These are phyloP conservation scores for Bovichtus variegatus DNA, from an alignment of 2,797 vertebrate genomes.

Conservation along the genomic window DNA sequence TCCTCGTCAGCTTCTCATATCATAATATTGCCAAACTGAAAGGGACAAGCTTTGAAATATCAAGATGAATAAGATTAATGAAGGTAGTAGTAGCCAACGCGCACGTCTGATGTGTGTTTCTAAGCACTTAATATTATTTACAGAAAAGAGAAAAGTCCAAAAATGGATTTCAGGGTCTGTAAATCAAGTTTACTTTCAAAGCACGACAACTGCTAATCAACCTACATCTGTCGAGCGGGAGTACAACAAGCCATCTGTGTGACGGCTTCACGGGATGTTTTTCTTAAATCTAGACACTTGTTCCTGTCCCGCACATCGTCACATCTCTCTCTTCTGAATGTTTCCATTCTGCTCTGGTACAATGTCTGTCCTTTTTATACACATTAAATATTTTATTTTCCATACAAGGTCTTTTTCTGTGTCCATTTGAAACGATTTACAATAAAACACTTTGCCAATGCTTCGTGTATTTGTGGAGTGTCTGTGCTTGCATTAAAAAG, in stretches of 20 bases:
- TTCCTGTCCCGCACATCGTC: constrained; percentile 19
- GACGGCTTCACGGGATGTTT: neutral
- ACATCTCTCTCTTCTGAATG: constrained; percentile 51
- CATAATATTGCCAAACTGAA: constrained; percentile 15
- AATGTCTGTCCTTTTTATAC: constrained; percentile 73
- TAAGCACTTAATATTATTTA: constrained; percentile 9
- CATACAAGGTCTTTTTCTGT: constrained; percentile 73
- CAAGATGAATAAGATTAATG: constrained; percentile 5
- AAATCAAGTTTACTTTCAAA: constrained; percentile 6
- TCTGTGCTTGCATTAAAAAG: no score
- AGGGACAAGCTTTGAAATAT: constrained; percentile 36
- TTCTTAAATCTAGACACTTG: constrained; percentile 19
- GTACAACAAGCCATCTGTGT: neutral
- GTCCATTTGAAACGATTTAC: constrained; percentile 76
- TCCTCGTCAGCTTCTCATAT: no score
- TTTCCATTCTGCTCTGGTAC: constrained; percentile 62
- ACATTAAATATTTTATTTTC: constrained; percentile 78
- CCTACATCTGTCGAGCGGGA: constrained; percentile 14
- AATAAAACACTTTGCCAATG: constrained; percentile 82
- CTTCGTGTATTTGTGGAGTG: neutral
- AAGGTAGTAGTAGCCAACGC: neutral
- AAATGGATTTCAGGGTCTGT: constrained; percentile 10
- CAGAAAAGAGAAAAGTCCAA: neutral
- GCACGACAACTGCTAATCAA: no score
- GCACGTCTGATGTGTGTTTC: constrained; percentile 12